Conservation (phyloP, 2,888 invertebrate species). For the Cerceris ruficornis region DNA sequence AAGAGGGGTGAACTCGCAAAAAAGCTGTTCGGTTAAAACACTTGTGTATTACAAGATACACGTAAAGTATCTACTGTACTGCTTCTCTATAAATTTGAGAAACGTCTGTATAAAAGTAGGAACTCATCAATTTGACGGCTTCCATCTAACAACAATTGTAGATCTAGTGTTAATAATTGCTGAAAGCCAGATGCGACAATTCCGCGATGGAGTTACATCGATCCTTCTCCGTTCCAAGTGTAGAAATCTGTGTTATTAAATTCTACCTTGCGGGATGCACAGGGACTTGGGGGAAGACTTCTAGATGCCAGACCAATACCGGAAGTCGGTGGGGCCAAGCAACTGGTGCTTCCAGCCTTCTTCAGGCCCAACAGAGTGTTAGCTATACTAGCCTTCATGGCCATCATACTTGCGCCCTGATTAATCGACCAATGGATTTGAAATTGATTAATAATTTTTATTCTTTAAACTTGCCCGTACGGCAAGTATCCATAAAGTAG, state of each 20-base stretch:
- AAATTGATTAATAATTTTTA: constrained; percentile 57
- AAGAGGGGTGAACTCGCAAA: no score
- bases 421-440: constrained; percentile 73
- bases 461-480: not conserved
- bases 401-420: constrained; percentile 81
- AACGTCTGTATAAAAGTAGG: no score
- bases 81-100: no score
- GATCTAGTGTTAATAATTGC: no score
- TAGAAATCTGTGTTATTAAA: constrained; percentile 63
- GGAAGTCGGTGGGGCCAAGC: constrained; percentile 85
- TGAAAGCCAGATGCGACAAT: not conserved
- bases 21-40: no score
- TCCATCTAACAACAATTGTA: no score
- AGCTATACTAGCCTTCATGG: constrained; percentile 81
- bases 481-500: constrained; percentile 11
- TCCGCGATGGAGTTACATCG: not conserved
- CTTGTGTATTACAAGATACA: no score
- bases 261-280: constrained; percentile 83
- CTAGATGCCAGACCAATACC: constrained; percentile 79
- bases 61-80: no score
- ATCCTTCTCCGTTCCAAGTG: constrained; percentile 53
- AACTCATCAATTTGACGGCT: no score
- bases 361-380: constrained; percentile 84
- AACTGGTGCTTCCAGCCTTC: constrained; percentile 88
- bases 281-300: constrained; percentile 82